Percentiles rank a stretch among this genome's conserved stretches.
These are phyloP conservation scores for Leptoteleia sp. DNA, from an alignment of 1,140 invertebrate species.

Conservation along the genomic window DNA sequence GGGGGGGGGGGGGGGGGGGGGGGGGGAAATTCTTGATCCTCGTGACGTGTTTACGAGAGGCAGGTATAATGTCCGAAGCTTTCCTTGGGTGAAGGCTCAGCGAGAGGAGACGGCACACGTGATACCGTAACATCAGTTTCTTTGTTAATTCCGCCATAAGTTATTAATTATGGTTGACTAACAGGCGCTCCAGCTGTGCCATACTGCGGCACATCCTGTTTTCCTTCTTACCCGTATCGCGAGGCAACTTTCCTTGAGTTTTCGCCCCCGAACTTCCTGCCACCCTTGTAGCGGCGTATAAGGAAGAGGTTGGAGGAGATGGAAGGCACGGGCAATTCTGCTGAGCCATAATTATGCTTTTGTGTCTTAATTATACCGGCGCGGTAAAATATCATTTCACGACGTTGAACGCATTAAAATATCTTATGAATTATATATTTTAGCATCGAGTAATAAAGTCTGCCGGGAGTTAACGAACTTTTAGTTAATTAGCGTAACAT, in stretches of 20 bases:
- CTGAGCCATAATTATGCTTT: constrained; percentile 66
- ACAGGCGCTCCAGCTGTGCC: constrained; percentile 75
- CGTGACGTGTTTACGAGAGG: no score
- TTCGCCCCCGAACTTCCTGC: constrained; percentile 59
- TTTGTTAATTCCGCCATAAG: constrained; percentile 74
- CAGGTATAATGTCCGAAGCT: no score
- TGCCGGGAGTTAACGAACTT: no score
- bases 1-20: no score
- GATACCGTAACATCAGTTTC: constrained; percentile 69
- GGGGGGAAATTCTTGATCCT: no score
- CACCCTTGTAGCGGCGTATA: constrained; percentile 41
- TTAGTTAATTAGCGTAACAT: no score
- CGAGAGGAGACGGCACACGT: no score
- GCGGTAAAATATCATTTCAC: constrained; percentile 34
- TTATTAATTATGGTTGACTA: constrained; percentile 78
- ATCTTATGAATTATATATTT: constrained; percentile 11
- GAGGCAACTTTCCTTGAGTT: constrained; percentile 65
- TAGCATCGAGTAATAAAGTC: neutral
- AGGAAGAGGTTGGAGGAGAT: constrained; percentile 59
- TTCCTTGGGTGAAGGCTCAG: no score
- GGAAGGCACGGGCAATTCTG: constrained; percentile 64
- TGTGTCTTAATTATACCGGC: constrained; percentile 64
- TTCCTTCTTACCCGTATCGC: constrained; percentile 62
- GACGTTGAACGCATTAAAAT: constrained; percentile 43
- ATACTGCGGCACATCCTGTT: constrained; percentile 58